Evolutionary conservation across 2,113 vertebrate species (phyloP).

Genomic region (Mungos mungo): DNA sequence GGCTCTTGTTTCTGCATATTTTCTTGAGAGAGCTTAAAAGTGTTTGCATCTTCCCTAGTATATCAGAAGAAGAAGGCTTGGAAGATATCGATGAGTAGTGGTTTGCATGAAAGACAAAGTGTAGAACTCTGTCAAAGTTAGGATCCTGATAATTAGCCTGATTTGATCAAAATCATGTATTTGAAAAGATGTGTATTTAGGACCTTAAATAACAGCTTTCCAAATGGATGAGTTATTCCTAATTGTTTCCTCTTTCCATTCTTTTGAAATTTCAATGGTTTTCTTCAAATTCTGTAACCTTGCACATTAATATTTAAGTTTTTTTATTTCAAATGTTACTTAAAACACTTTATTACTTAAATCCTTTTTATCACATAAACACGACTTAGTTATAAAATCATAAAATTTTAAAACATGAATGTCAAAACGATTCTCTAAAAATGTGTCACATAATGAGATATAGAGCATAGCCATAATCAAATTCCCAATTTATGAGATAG

Average conservation of each 20-base stretch:
- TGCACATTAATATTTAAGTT: not conserved
- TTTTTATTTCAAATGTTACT: constrained; percentile 38
- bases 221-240: not conserved
- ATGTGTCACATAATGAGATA: not conserved
- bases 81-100: not conserved
- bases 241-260: not conserved
- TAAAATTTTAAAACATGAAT: constrained; percentile 19
- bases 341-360: not conserved
- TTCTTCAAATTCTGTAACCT: constrained; percentile 26
- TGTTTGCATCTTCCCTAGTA: not conserved
- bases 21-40: constrained; percentile 39
- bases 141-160: constrained; percentile 41
- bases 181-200: not conserved
- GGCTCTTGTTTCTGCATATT: not conserved
- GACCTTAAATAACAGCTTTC: constrained; percentile 18
- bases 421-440: constrained; percentile 1
- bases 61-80: not conserved
- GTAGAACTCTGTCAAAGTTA: constrained; percentile 58
- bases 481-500: not conserved
- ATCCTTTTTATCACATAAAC: not conserved
- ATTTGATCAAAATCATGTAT: constrained; percentile 60
- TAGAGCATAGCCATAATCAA: not conserved
- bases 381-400: not conserved
- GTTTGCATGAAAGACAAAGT: constrained; percentile 43
- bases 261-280: not conserved